phyloP scores from a whole-genome alignment of 2,797 vertebrate genomes.

The Sternotherus odoratus region DNA sequence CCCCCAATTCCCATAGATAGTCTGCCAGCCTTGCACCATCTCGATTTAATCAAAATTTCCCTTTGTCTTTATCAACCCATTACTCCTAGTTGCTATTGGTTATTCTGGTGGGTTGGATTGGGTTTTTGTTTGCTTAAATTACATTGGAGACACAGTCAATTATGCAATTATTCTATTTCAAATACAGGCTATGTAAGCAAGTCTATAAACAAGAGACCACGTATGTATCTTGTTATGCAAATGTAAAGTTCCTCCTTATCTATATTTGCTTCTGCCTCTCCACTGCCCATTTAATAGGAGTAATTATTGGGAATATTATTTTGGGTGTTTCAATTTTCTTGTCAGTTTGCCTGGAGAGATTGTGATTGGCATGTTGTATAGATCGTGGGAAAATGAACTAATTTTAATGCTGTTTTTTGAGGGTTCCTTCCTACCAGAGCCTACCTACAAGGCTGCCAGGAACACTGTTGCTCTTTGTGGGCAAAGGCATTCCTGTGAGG shows the following conservation, averaged over 20 bases:
- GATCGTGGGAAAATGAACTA: background rate
- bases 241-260: background rate
- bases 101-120: background rate
- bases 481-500: background rate
- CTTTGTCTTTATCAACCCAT: slow-evolving; percentile 19
- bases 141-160: background rate
- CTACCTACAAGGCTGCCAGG: background rate
- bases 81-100: background rate
- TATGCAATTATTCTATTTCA: background rate
- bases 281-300: background rate
- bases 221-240: background rate
- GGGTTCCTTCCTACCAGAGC: background rate
- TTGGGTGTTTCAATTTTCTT: background rate
- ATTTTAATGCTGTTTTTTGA: background rate
- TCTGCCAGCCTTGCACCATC: background rate
- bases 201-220: background rate
- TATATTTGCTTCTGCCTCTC: background rate
- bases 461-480: background rate
- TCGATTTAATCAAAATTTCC: slow-evolving; percentile 29
- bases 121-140: background rate
- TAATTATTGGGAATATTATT: background rate
- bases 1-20: background rate
- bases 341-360: background rate
- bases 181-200: background rate
- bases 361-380: background rate